Percentiles rank a stretch among this genome's conserved stretches.
Conservation (phyloP, 2,888 invertebrate species). For the Amiota minor region DNA sequence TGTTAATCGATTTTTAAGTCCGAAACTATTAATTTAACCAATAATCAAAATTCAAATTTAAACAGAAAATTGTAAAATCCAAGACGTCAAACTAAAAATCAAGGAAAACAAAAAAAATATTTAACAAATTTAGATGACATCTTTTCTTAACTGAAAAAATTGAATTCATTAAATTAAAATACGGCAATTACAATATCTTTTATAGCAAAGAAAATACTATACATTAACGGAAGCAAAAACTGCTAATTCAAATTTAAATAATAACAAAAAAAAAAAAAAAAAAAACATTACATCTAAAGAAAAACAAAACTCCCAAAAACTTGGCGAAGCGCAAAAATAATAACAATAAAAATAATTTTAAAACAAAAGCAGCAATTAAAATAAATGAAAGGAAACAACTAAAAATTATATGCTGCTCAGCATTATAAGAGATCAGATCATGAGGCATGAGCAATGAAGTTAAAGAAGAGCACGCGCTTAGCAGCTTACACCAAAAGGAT, state of each 20-base stretch:
- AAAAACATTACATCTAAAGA: slow-evolving; percentile 3
- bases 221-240: slow-evolving; percentile 17
- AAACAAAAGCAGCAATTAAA: slow-evolving; percentile 35
- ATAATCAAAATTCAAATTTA: neutral
- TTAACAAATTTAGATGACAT: neutral
- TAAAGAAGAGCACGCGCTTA: no score
- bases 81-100: slow-evolving; percentile 30
- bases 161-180: neutral
- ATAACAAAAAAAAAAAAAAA: slow-evolving; percentile 24
- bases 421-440: no score
- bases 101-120: slow-evolving; percentile 21
- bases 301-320: neutral
- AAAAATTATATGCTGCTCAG: slow-evolving; percentile 21
- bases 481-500: no score
- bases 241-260: slow-evolving; percentile 8
- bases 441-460: no score
- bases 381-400: slow-evolving; percentile 33
- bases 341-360: neutral
- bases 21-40: no score
- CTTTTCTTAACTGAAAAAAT: slow-evolving; percentile 38
- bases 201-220: neutral
- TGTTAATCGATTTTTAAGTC: no score
- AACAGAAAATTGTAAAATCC: slow-evolving; percentile 5
- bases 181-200: neutral
- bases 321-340: neutral